Percentiles rank a stretch among this genome's conserved stretches.
Conservation (phyloP, 2,113 vertebrate species). For the Jaculus jaculus region DNA sequence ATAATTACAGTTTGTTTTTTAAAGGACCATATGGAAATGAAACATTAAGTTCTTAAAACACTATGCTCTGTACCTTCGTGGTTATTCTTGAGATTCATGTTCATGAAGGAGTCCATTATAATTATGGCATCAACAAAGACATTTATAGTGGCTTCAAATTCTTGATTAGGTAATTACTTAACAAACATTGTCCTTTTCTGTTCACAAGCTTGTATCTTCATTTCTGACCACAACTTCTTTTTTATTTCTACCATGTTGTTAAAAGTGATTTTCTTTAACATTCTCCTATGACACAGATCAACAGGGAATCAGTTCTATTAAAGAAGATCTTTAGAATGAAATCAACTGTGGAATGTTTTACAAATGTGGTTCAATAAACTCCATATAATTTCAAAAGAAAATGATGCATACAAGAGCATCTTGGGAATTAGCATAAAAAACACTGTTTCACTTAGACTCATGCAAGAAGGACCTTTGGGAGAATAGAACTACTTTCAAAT, state of each 20-base stretch:
- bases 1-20: background rate
- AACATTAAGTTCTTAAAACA: background rate
- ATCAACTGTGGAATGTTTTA: conserved; percentile 87
- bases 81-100: background rate
- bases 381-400: conserved; percentile 85
- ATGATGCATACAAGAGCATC: conserved; percentile 75
- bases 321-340: conserved; percentile 84
- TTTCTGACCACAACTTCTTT: conserved; percentile 66
- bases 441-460: conserved; percentile 83
- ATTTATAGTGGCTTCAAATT: conserved; percentile 33
- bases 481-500: conserved; percentile 83
- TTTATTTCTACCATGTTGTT: conserved; percentile 64
- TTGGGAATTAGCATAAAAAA: conserved; percentile 85
- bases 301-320: conserved; percentile 80
- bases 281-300: conserved; percentile 76
- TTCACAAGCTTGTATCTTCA: conserved; percentile 43
- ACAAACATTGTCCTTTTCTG: conserved; percentile 41
- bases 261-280: conserved; percentile 81
- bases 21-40: conserved; percentile 32
- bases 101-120: conserved; percentile 46
- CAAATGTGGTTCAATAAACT: conserved; percentile 86
- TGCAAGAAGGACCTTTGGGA: conserved; percentile 83
- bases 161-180: conserved; percentile 60
- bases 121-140: conserved; percentile 1
- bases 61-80: background rate